Percentiles rank a stretch among this genome's conserved stretches.
phyloP scores from a whole-genome alignment of 2,888 invertebrate genomes.

The Ennomos fuscantarius region DNA sequence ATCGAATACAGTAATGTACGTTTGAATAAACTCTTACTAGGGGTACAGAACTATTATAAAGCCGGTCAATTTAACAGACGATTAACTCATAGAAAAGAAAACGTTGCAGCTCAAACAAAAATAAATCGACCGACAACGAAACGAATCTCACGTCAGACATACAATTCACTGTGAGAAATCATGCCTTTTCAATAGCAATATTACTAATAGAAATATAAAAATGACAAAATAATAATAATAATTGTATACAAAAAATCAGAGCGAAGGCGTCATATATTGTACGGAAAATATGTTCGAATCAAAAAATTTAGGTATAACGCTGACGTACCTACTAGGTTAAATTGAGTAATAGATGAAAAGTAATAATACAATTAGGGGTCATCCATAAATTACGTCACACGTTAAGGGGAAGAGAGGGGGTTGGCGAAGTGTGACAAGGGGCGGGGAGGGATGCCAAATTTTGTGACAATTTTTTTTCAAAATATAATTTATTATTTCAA shows the following conservation, averaged over 20 bases:
- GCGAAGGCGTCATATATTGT: constrained; percentile 10
- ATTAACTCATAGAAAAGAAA: no score
- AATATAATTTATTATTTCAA: no score
- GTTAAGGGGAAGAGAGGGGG: no score
- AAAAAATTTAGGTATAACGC: constrained; percentile 34
- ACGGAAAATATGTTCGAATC: constrained; percentile 8
- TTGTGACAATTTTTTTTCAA: no score
- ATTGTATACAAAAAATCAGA: constrained; percentile 10
- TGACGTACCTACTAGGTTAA: constrained; percentile 47
- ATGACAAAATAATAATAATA: constrained; percentile 11
- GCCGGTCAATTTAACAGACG: no score
- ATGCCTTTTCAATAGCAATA: constrained; percentile 30
- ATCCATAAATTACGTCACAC: no score
- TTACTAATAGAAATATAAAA: constrained; percentile 19
- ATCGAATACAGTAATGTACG: no score
- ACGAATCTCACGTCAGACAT: constrained; percentile 22
- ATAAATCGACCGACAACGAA: neutral
- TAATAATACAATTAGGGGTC: constrained; percentile 29
- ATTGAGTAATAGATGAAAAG: constrained; percentile 20
- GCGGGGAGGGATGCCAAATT: no score
- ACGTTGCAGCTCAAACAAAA: no score
- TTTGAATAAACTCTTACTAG: no score
- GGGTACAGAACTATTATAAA: no score
- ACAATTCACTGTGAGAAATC: constrained; percentile 16
- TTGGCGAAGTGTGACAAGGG: no score